A percentile compares a stretch with the other conserved stretches of the same genome.
Evolutionary conservation across 2,113 vertebrate species (phyloP).

Genomic region (Cygnus atratus): DNA sequence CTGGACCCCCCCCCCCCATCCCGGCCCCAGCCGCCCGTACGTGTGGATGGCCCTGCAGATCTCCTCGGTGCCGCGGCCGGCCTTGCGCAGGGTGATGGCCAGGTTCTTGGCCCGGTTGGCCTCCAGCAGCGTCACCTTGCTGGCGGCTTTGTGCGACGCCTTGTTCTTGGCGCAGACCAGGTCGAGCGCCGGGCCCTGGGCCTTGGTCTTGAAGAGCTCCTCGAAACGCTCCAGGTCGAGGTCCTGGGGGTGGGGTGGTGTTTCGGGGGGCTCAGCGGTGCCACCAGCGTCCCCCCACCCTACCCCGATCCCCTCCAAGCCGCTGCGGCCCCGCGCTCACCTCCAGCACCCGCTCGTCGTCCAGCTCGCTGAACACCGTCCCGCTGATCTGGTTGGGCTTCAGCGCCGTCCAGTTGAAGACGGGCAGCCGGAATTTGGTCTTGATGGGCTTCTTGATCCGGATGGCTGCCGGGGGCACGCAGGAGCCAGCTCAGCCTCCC

Average conservation of each 20-base stretch:
- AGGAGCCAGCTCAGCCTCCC: background rate
- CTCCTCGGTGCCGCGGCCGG: conserved; percentile 88
- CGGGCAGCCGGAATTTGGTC: conserved; percentile 95
- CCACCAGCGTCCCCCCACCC: background rate
- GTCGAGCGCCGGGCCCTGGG: conserved; percentile 91
- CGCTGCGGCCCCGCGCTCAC: conserved; percentile 56
- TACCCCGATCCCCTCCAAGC: no score
- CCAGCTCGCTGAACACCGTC: conserved; percentile 96
- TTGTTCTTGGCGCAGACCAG: conserved; percentile 88
- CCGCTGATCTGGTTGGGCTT: conserved; percentile 99
- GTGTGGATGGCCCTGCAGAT: conserved; percentile 95
- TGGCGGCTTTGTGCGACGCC: conserved; percentile 83
- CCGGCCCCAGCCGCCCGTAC: conserved; percentile 56
- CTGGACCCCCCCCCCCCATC: no score
- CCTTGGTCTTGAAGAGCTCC: conserved; percentile 96
- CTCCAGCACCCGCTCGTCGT: conserved; percentile 94
- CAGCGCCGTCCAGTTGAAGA: conserved; percentile 97
- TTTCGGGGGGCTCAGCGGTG: background rate
- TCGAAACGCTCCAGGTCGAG: conserved; percentile 95
- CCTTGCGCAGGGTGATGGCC: conserved; percentile 95
- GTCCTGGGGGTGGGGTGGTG: conserved; percentile 72
- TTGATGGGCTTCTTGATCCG: conserved; percentile 99
- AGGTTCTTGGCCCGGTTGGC: conserved; percentile 96
- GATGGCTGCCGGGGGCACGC: conserved; percentile 79
- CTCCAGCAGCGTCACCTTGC: conserved; percentile 92